These are phyloP conservation scores for Netelia virgata DNA, from an alignment of 2,888 invertebrate genomes.

Conservation along the genomic window DNA sequence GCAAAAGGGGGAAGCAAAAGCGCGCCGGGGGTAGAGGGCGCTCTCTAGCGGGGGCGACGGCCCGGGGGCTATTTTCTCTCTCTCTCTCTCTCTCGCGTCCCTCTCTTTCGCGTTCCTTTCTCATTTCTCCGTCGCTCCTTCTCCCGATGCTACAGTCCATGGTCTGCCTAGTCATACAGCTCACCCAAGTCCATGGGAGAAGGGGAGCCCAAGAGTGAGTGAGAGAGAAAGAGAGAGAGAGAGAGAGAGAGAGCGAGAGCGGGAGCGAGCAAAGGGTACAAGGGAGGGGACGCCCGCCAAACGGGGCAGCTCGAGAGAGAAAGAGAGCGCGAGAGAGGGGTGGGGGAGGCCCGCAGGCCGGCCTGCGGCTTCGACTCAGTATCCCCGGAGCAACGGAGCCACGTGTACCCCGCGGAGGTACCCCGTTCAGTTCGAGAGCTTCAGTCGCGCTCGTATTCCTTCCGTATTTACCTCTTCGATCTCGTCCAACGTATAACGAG, in stretches of 20 bases:
- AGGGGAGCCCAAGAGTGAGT: slow-evolving; percentile 46
- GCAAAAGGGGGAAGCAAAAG: slow-evolving; percentile 42
- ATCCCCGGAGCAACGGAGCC: slow-evolving; percentile 85
- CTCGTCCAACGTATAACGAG: not conserved
- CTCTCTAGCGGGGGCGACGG: slow-evolving; percentile 49
- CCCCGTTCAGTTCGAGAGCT: slow-evolving; percentile 61
- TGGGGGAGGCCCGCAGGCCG: slow-evolving; percentile 84
- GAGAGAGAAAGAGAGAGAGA: slow-evolving; percentile 38
- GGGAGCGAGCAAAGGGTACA: slow-evolving; percentile 34
- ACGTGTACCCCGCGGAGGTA: slow-evolving; percentile 84
- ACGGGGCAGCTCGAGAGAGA: slow-evolving; percentile 45
- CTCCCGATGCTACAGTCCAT: slow-evolving; percentile 15
- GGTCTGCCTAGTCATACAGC: slow-evolving; percentile 55
- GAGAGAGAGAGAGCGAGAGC: slow-evolving; percentile 29
- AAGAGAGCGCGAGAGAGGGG: slow-evolving; percentile 59
- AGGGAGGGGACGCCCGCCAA: slow-evolving; percentile 48
- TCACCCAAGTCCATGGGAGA: slow-evolving; percentile 48
- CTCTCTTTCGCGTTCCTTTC: slow-evolving; percentile 42
- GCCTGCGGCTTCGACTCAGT: slow-evolving; percentile 84
- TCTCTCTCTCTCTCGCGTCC: slow-evolving; percentile 20
- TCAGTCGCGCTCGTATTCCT: slow-evolving; percentile 47
- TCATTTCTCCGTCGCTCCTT: slow-evolving; percentile 40
- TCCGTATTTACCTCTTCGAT: not conserved
- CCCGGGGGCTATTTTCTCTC: slow-evolving; percentile 56
- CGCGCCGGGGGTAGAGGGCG: slow-evolving; percentile 53